These are phyloP conservation scores for Callimorpha dominula DNA, from an alignment of 2,888 invertebrate species.

Conservation along the genomic window DNA sequence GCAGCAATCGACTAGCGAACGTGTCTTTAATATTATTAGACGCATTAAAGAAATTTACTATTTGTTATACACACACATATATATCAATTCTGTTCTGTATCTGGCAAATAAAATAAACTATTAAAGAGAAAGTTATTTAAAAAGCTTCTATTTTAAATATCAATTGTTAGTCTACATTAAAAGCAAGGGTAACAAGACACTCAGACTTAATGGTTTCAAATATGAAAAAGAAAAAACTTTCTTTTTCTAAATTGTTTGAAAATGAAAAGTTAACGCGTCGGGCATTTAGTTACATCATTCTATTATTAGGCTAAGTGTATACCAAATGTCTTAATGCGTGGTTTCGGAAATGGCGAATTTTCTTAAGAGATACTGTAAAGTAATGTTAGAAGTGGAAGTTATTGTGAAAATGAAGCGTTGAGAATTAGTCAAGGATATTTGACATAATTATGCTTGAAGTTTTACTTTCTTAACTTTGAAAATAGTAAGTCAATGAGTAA, in stretches of 20 bases:
- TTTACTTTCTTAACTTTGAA: no score
- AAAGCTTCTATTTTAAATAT: neutral
- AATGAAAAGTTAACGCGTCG: conserved; percentile 38
- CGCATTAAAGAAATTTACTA: no score
- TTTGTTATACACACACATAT: no score
- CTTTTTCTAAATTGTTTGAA: conserved; percentile 37
- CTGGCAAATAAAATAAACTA: no score
- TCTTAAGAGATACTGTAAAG: conserved; percentile 6
- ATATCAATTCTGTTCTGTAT: no score
- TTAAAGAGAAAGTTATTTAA: neutral
- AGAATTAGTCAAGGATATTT: neutral
- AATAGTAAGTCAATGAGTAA: neutral
- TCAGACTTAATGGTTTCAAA: conserved; percentile 21
- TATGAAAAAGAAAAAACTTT: conserved; percentile 30
- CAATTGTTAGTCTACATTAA: conserved; percentile 3
- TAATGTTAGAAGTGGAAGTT: neutral
- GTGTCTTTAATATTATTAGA: no score
- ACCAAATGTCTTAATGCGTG: conserved; percentile 26
- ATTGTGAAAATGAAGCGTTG: conserved; percentile 1
- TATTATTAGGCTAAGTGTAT: conserved; percentile 34
- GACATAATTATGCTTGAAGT: neutral
- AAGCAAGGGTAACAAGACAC: neutral
- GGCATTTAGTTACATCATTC: conserved; percentile 36
- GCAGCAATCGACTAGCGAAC: no score
- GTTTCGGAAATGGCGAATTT: conserved; percentile 21